These are phyloP conservation scores for Pemphigus obesinymphae DNA, from an alignment of 1,140 invertebrate species.

Conservation along the genomic window DNA sequence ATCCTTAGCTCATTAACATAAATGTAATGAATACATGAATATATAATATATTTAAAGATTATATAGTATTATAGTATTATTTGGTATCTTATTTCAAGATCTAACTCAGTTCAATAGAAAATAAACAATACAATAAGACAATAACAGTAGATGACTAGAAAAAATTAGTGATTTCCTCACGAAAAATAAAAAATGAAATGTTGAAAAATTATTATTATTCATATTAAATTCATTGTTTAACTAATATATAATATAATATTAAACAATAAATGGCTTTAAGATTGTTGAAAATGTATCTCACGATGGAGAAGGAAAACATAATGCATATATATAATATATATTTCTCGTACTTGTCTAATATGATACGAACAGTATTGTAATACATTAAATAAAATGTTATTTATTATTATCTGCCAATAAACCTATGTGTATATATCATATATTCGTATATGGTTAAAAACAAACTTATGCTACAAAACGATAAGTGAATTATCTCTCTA, in stretches of 20 bases:
- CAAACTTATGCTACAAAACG: no score
- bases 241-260: neutral
- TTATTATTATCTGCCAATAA: no score
- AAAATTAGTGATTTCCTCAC: neutral
- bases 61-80: neutral
- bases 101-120: neutral
- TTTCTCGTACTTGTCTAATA: no score
- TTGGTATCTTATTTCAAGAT: neutral
- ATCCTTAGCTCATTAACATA: neutral
- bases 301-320: no score
- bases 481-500: no score
- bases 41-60: neutral
- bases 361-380: no score
- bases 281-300: neutral
- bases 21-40: neutral
- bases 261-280: neutral
- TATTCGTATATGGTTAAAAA: no score
- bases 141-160: constrained; percentile 10
- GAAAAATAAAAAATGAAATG: neutral
- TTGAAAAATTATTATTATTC: neutral
- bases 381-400: no score
- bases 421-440: no score
- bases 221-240: neutral
- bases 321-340: no score
- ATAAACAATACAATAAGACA: neutral